phyloP scores from a whole-genome alignment of 1,140 invertebrate genomes.

The Cotesia glomerata region DNA sequence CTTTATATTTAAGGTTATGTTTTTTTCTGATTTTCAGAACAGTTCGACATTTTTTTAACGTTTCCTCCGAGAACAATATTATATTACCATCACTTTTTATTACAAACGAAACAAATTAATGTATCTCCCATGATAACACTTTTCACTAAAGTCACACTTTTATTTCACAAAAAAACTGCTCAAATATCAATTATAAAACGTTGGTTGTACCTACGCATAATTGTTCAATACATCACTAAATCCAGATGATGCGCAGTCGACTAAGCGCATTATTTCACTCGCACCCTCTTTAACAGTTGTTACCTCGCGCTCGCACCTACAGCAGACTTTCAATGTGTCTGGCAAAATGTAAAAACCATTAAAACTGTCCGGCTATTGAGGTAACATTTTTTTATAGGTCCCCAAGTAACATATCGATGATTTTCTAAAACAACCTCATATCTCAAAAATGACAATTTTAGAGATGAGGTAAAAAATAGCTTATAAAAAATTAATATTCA shows the following conservation, averaged over 20 bases:
- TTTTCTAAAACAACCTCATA: too few species aligned
- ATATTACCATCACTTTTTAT: constrained; percentile 26
- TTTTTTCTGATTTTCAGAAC: constrained; percentile 23
- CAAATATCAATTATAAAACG: background rate
- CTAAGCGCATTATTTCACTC: constrained; percentile 28
- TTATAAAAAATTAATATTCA: too few species aligned
- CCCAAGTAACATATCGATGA: constrained; percentile 36
- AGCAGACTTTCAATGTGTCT: constrained; percentile 30
- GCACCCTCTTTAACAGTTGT: constrained; percentile 24
- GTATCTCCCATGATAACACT: constrained; percentile 12
- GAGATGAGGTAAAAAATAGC: too few species aligned
- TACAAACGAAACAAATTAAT: constrained; percentile 33
- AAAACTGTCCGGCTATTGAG: constrained; percentile 37
- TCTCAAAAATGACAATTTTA: too few species aligned
- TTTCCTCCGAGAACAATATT: constrained; percentile 33
- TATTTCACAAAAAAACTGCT: constrained; percentile 1
- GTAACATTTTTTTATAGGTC: constrained; percentile 34
- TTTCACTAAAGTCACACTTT: background rate
- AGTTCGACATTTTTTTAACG: constrained; percentile 30
- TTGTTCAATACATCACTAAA: too few species aligned
- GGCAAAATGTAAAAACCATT: constrained; percentile 33
- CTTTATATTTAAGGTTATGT: background rate
- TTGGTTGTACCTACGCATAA: background rate
- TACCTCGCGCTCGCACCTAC: constrained; percentile 30
- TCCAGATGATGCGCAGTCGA: too few species aligned